Evolutionary conservation across 2,888 invertebrate species (phyloP).

Genomic region (Drosophila helvetica): DNA sequence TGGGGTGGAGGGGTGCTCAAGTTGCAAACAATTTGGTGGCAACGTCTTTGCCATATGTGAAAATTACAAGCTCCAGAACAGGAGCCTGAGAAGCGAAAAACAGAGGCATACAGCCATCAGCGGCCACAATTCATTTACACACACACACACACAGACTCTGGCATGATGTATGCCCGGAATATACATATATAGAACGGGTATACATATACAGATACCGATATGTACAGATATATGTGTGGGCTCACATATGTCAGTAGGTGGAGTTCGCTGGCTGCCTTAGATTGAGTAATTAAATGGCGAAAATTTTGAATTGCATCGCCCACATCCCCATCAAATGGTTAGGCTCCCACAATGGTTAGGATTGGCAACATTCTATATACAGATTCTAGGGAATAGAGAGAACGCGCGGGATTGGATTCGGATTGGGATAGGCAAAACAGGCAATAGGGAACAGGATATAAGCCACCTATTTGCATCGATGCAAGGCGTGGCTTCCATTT

Average conservation of each 20-base stretch:
- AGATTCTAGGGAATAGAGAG: neutral
- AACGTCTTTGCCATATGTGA: conserved; percentile 50
- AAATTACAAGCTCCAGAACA: conserved; percentile 48
- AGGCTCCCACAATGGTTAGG: conserved; percentile 3
- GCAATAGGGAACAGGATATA: neutral
- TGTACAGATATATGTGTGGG: conserved; percentile 2
- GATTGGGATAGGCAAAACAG: neutral
- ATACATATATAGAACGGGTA: neutral
- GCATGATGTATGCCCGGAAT: neutral
- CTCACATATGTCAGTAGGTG: conserved; percentile 44
- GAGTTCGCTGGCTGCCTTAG: conserved; percentile 22
- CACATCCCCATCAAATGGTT: too few species aligned
- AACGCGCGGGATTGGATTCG: neutral
- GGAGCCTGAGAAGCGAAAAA: conserved; percentile 12
- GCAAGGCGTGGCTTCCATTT: neutral
- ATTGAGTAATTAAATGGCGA: conserved; percentile 72
- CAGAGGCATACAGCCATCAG: conserved; percentile 5
- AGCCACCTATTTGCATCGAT: neutral
- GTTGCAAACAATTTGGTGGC: conserved; percentile 1
- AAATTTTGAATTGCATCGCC: conserved; percentile 63
- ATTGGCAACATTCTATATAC: conserved; percentile 26
- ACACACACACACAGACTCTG: conserved; percentile 4
- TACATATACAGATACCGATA: conserved; percentile 4
- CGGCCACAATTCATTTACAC: conserved; percentile 18
- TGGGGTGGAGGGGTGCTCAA: neutral